Percentiles rank a stretch among this genome's conserved stretches.
Conservation (phyloP, 2,113 vertebrate species). For the Ochotona princeps region DNA sequence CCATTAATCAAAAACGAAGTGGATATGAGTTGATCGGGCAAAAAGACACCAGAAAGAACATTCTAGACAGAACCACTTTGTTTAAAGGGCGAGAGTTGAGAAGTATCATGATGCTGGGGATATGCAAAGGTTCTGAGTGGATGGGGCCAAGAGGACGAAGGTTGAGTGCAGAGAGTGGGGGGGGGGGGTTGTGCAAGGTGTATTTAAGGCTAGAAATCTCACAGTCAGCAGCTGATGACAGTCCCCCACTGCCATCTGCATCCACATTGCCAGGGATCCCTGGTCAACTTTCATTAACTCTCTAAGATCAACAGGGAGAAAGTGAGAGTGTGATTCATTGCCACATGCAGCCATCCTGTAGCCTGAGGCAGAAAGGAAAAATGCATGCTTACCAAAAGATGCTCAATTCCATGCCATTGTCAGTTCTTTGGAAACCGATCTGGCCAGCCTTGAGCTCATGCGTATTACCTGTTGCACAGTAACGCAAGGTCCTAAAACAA, state of each 20-base stretch:
- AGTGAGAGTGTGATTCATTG: not conserved
- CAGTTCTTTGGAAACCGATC: too few species aligned
- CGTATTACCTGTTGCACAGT: not conserved
- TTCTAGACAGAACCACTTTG: not conserved
- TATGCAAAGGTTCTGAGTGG: not conserved
- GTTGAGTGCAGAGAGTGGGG: not conserved
- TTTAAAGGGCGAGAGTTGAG: not conserved
- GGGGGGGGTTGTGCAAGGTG: rapidly evolving
- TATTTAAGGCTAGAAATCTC: not conserved
- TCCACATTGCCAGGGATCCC: not conserved
- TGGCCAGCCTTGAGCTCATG: not conserved
- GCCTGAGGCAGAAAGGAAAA: not conserved
- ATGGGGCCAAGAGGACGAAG: not conserved
- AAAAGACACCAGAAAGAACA: not conserved
- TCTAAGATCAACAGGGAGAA: not conserved
- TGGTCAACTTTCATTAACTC: not conserved
- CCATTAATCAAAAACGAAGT: not conserved
- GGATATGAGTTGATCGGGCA: not conserved
- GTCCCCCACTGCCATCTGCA: not conserved
- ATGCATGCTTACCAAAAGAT: not conserved
- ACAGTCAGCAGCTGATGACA: not conserved
- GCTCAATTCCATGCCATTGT: not conserved
- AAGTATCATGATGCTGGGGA: not conserved
- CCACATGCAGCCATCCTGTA: not conserved
- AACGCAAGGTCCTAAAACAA: not conserved